Conservation (phyloP, 1,140 invertebrate species). For the Sogatella furcifera region DNA sequence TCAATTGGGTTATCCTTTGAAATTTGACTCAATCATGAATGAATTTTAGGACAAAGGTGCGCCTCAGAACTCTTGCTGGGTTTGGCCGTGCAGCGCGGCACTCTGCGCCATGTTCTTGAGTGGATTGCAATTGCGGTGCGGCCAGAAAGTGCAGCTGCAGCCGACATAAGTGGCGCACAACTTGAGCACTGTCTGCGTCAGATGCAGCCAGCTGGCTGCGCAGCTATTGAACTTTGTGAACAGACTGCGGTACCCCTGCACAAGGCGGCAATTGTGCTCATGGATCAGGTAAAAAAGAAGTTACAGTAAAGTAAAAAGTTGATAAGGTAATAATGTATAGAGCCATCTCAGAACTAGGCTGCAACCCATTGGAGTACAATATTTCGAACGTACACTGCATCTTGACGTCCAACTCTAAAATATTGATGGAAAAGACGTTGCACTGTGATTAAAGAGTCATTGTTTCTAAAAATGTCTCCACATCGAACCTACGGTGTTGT, state of each 20-base stretch:
- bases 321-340: too few relatives aligned
- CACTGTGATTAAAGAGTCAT: too few relatives aligned
- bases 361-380: too few relatives aligned
- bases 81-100: constrained; percentile 47
- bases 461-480: too few relatives aligned
- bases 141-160: constrained; percentile 15
- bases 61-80: constrained; percentile 45
- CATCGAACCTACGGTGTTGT: too few relatives aligned
- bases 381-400: too few relatives aligned
- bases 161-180: constrained; percentile 13
- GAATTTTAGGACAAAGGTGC: constrained; percentile 32
- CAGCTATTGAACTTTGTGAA: background rate
- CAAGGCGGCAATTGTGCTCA: constrained; percentile 40
- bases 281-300: constrained; percentile 38
- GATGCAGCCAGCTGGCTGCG: background rate
- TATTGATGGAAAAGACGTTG: too few relatives aligned
- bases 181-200: background rate
- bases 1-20: too few relatives aligned
- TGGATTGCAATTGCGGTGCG: constrained; percentile 52
- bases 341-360: too few relatives aligned
- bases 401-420: too few relatives aligned
- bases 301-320: too few relatives aligned
- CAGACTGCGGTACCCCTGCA: constrained; percentile 33
- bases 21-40: too few relatives aligned
- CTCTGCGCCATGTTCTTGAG: constrained; percentile 47